Base-by-base conservation (phyloP, 2,797 vertebrate species). In the Furcifer pardalis region DNA sequence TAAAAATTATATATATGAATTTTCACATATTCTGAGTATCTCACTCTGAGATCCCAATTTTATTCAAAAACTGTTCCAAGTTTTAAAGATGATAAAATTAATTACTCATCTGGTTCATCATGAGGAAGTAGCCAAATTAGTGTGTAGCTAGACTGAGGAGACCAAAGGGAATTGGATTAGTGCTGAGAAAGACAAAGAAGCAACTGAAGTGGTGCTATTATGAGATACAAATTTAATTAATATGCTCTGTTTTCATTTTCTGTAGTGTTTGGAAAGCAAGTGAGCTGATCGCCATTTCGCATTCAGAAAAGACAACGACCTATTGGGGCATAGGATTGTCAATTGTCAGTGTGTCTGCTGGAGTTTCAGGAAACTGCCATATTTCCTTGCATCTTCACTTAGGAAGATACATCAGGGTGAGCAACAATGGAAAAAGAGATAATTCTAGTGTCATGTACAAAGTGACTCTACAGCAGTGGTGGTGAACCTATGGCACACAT, bases 131-230 rank as follows among this genome's bases (percentile, higher is more conserved):
- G 93, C 92, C 90, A 88, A 94, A 94, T 95, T 95, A 94, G 92
- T 63, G 79, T 75, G 87, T 91, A 91, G 92, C 90, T 94, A 94
- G 94, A 94, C 92, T 85, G 87, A 86, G 49, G 83, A 87, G 88
- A 86, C 93, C 89, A 94, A 94, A 91, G 93, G 90, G 93, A 94
- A 94, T 94, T 94, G 91, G 91, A 95, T 94, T 93, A 92, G 62
- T 84, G 87, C 87, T 90, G 91, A 86, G 79, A 89, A 92, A 93
- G 93, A 93, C 86, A 92, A 89, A 92, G 84, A 89, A 90, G 91
- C 91, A 94, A 94, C 94, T 95, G 93, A 92, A 91, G 91, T 84
- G 93, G 87, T 85, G 1, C 89, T 90, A 25, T 91, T 91, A 81
- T 76, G 84, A 87, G 82, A 77, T 76, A 91, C 86, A 88, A 86